These are phyloP conservation scores for Lucilia sericata DNA, from an alignment of 1,140 invertebrate species.

Conservation along the genomic window DNA sequence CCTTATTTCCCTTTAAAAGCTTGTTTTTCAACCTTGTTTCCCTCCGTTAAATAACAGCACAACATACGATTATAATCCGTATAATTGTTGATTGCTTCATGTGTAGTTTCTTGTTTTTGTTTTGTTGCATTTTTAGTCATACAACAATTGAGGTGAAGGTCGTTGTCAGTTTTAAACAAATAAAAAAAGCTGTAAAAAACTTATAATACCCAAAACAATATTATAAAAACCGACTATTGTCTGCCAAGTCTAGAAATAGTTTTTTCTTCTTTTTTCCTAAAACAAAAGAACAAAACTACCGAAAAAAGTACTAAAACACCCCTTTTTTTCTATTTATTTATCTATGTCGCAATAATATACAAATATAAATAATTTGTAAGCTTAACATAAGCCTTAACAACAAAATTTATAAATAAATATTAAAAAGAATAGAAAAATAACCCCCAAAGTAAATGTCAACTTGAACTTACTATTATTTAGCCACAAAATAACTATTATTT, in stretches of 20 bases:
- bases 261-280: not conserved
- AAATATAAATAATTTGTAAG: conserved; percentile 12
- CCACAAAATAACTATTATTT: conserved; percentile 29
- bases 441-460: conserved; percentile 18
- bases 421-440: not conserved
- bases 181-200: conserved; percentile 1
- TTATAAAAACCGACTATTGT: not conserved
- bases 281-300: not conserved
- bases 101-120: not conserved
- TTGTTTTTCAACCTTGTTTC: not conserved
- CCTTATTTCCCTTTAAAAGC: not conserved
- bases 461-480: conserved; percentile 21
- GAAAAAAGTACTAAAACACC: not conserved
- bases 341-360: not conserved
- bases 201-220: not conserved
- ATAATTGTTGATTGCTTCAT: conserved; percentile 6
- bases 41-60: not conserved
- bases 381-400: not conserved
- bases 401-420: conserved; percentile 16
- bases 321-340: not conserved
- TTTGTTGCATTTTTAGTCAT: conserved; percentile 32
- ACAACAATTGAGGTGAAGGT: conserved; percentile 43
- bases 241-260: conserved; percentile 18
- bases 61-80: conserved; percentile 1
- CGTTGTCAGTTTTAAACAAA: not conserved